Evolutionary conservation across 2,797 vertebrate species (phyloP).

Genomic region (Peromyscus melanophrys): DNA sequence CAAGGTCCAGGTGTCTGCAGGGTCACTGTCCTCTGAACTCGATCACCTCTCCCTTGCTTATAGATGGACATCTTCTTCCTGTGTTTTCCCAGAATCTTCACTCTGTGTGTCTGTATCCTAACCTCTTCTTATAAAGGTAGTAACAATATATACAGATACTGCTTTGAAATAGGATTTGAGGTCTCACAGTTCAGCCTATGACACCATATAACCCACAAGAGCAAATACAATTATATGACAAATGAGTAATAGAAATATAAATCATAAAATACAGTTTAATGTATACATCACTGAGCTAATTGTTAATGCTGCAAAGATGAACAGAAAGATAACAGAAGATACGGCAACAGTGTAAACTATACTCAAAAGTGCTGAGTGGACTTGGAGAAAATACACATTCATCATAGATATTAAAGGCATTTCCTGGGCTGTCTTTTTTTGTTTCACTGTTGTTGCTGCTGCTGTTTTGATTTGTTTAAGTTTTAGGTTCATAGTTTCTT

Average conservation of each 20-base stretch:
- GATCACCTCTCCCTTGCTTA: background rate
- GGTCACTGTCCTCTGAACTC: background rate
- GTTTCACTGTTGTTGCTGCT: background rate
- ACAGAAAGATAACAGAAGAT: constrained; percentile 13
- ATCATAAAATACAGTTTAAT: constrained; percentile 43
- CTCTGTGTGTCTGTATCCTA: background rate
- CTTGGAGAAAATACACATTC: background rate
- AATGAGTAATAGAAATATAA: background rate
- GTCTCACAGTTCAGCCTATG: background rate
- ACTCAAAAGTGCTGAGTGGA: background rate
- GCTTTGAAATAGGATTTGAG: background rate
- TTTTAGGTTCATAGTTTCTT: constrained; percentile 26
- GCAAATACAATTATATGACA: background rate
- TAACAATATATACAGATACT: background rate
- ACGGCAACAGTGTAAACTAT: background rate
- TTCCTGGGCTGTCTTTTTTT: background rate
- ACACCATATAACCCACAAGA: background rate
- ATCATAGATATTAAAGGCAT: background rate
- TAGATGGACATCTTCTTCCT: background rate
- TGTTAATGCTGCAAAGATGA: background rate
- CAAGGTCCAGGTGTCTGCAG: background rate
- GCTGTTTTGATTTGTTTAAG: background rate
- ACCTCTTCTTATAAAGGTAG: too few species aligned
- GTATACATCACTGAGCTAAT: background rate
- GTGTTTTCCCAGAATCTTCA: background rate